Percentiles rank a stretch among this genome's conserved stretches.
Conservation (phyloP, 2,797 vertebrate species). For the Cossypha caffra region DNA sequence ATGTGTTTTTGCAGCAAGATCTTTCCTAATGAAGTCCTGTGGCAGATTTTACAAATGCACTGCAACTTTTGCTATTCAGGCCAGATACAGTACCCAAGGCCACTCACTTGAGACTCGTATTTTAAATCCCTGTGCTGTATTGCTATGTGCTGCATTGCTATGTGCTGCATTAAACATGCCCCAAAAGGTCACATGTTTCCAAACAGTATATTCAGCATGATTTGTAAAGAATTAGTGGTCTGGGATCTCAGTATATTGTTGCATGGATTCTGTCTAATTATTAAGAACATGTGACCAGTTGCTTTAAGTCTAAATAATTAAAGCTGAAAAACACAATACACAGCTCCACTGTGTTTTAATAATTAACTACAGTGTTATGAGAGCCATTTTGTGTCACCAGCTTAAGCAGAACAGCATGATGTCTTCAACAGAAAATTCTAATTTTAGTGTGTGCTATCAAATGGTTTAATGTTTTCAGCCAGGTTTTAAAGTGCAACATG, state of each 20-base stretch:
- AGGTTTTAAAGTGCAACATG: not conserved
- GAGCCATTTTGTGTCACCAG: not conserved
- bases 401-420: constrained; percentile 18
- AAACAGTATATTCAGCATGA: not conserved
- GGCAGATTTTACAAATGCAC: not conserved
- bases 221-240: not conserved
- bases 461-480: not conserved
- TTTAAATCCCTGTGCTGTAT: not conserved
- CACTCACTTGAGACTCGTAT: not conserved
- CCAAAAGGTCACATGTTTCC: not conserved
- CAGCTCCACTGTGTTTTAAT: constrained; percentile 13
- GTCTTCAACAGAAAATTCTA: constrained; percentile 23
- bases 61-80: fast-evolving
- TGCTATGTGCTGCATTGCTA: not conserved
- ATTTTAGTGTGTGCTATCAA: not conserved
- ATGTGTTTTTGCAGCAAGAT: not conserved
- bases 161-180: not conserved
- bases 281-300: constrained; percentile 19
- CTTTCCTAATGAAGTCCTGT: not conserved
- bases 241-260: not conserved
- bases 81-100: not conserved
- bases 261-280: constrained; percentile 22
- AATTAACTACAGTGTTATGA: constrained; percentile 44
- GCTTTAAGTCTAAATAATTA: constrained; percentile 19
- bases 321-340: constrained; percentile 19